Base-by-base conservation (phyloP, 2,113 vertebrate genomes). In the cattle (Bos taurus) region DNA sequence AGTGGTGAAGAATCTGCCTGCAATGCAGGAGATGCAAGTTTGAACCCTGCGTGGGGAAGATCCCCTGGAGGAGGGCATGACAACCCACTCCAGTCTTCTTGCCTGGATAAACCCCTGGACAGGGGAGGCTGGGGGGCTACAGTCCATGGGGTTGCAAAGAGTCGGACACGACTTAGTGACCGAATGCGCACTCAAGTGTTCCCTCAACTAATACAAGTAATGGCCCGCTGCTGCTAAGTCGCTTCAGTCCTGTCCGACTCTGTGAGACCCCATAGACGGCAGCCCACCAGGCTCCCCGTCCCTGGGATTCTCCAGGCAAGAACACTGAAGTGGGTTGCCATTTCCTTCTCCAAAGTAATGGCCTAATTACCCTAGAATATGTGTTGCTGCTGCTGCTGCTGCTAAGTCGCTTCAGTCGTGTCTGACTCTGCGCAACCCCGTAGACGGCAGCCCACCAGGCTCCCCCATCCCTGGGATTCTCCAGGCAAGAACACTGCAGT, bases 391-490 rank as follows among this genome's bases (percentile, higher is more conserved):
- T 15, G 28, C 60, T 46, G 60, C 60, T 33, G 28, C 60, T 62
- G 60, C 60, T 15, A 0, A 33, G 60, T 33, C 2, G 28, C 28
- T 15, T 16, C 60, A 33, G 2, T 33, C 13, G 6, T 33, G 60
- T 62, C 28, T 0, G 0, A 33, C 60, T 62, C 60, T 62, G 28
- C 2, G 13, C 6, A 1, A 30, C 28, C 2, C 28, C 28, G 7
- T 1, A 30, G 28, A 15, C 2, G 1, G 60, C 6, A 15, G 28
- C 28, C 28, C 28, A 7, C 60, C 60, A 62, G 60, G 60, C 13
- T 28, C 13, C 6, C 2, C 59, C 2, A 6, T 15, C 59, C 59
- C 13, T 62, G 28, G 13, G 59, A 30, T 62, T 62, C 59, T 62
- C 13, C 59, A 30, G 59, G 59, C 28, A 30, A 30, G 28, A 7